Percentiles rank a stretch among this genome's conserved stretches.
phyloP scores from a whole-genome alignment of 2,797 vertebrate genomes.

The Pelochelys cantorii region DNA sequence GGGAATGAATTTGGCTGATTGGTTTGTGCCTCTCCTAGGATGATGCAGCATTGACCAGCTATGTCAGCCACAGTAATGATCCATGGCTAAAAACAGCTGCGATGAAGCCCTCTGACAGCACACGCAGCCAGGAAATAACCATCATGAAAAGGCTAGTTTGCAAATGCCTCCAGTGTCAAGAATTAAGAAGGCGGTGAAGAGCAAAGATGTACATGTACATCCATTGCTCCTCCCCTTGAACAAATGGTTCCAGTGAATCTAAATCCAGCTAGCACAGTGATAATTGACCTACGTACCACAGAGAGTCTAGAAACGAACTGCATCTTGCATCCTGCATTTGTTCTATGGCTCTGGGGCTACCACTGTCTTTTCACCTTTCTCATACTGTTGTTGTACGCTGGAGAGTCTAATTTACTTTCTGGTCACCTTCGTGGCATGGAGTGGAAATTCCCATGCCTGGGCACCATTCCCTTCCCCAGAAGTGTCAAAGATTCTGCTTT shows the following conservation, averaged over 20 bases:
- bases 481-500: too few species aligned
- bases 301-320: neutral
- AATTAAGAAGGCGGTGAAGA: neutral
- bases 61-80: neutral
- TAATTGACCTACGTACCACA: neutral
- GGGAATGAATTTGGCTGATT: fast-evolving
- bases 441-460: too few species aligned
- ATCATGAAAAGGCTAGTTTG: too few species aligned
- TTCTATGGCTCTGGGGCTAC: neutral
- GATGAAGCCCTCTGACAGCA: too few species aligned
- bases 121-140: too few species aligned
- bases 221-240: neutral
- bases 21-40: neutral
- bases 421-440: too few species aligned
- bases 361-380: neutral
- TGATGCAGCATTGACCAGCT: neutral
- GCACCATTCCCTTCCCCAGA: too few species aligned
- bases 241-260: too few species aligned
- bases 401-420: too few species aligned
- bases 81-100: too few species aligned
- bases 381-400: neutral
- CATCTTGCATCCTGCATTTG: neutral
- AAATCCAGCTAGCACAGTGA: too few species aligned
- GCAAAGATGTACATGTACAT: neutral
- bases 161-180: too few species aligned